phyloP scores from a whole-genome alignment of 2,113 vertebrate genomes.

The Propithecus coquereli region DNA sequence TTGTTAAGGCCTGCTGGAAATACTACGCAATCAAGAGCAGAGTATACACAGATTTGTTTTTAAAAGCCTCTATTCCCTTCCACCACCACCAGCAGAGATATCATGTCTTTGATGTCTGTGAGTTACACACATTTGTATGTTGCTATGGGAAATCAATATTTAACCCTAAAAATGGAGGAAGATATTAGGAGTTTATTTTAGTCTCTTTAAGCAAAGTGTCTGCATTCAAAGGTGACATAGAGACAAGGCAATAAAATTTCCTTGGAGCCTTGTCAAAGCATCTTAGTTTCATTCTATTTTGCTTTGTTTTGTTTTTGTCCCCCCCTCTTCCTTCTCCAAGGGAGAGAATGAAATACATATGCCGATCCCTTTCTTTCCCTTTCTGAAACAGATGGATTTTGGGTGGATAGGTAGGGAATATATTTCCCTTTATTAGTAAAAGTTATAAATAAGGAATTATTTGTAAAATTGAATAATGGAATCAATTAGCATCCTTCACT shows the following conservation, averaged over 20 bases:
- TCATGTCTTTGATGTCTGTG: not conserved
- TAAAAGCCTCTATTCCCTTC: not conserved
- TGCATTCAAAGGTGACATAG: not conserved
- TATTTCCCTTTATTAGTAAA: not conserved
- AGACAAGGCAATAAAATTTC: not conserved
- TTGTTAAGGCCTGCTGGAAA: not conserved
- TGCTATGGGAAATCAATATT: not conserved
- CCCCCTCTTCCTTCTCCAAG: rapidly evolving
- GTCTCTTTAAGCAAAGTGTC: not conserved
- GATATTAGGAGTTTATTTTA: not conserved
- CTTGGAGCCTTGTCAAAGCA: not conserved
- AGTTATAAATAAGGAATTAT: not conserved
- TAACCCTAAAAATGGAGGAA: not conserved
- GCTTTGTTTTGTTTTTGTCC: not conserved
- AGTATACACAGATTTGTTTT: not conserved
- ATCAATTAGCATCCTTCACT: not conserved
- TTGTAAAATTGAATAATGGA: not conserved
- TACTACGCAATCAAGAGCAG: not conserved
- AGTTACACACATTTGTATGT: not conserved
- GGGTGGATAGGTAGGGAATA: not conserved
- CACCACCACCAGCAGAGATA: not conserved
- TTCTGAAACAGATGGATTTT: not conserved
- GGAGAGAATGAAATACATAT: not conserved
- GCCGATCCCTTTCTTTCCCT: rapidly evolving
- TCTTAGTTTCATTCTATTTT: not conserved